phyloP scores from a whole-genome alignment of 2,113 vertebrate species.

The Pteropus alecto region DNA sequence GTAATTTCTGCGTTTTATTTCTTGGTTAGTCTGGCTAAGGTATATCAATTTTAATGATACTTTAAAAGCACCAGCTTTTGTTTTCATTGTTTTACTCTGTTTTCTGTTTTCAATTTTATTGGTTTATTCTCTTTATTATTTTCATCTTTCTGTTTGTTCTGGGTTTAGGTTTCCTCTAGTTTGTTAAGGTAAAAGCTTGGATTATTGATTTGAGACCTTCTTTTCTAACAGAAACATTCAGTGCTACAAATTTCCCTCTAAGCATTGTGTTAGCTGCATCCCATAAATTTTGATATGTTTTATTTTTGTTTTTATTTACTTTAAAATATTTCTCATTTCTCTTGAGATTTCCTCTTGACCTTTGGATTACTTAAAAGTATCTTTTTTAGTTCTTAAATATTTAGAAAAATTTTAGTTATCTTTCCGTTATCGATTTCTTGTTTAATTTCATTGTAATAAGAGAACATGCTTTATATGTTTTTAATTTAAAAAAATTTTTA shows the following conservation, averaged over 20 bases:
- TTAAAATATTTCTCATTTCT: not conserved
- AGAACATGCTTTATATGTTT: not conserved
- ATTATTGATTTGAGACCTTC: not conserved
- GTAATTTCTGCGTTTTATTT: not conserved
- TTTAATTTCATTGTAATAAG: not conserved
- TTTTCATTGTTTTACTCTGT: not conserved
- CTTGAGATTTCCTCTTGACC: not conserved
- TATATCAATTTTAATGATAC: not conserved
- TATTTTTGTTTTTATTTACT: not conserved
- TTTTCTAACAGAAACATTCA: not conserved
- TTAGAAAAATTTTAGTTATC: not conserved
- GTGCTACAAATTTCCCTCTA: not conserved
- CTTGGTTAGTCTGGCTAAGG: not conserved
- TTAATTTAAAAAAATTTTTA: not conserved
- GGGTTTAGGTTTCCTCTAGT: not conserved
- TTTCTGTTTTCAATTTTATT: not conserved
- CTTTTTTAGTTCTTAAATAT: not conserved
- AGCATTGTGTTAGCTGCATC: not conserved
- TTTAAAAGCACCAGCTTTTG: not conserved
- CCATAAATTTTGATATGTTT: not conserved
- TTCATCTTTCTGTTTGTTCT: not conserved
- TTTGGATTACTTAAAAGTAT: not conserved
- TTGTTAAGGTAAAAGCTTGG: not conserved
- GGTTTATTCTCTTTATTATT: constrained; percentile 8
- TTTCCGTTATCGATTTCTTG: not conserved